phyloP scores from a whole-genome alignment of 2,797 vertebrate genomes.

The Propithecus perrieri region DNA sequence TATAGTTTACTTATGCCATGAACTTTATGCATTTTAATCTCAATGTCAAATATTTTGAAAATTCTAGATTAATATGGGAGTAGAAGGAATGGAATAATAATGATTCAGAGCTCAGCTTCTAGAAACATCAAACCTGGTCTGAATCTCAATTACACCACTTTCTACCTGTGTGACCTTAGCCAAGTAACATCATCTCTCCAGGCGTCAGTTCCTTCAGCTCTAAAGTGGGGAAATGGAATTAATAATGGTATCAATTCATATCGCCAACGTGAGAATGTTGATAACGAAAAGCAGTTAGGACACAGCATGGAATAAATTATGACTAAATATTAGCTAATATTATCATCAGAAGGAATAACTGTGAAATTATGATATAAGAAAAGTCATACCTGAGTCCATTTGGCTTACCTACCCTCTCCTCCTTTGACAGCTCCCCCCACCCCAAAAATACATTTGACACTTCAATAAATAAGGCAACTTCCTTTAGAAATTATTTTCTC shows the following conservation, averaged over 20 bases:
- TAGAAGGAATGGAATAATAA: background rate
- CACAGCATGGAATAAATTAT: background rate
- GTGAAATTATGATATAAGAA: background rate
- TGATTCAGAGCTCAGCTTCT: background rate
- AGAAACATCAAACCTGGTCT: background rate
- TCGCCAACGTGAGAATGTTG: background rate
- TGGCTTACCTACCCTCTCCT: background rate
- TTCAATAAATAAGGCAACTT: slow-evolving; percentile 23
- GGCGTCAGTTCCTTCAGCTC: background rate
- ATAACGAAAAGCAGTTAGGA: background rate
- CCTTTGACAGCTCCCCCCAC: background rate
- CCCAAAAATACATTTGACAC: background rate
- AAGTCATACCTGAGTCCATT: background rate
- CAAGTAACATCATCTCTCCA: background rate
- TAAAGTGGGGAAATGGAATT: background rate
- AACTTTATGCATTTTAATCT: slow-evolving; percentile 20
- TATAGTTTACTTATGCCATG: background rate
- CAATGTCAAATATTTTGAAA: slow-evolving; percentile 39
- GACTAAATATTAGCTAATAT: background rate
- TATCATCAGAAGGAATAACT: background rate
- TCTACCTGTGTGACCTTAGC: background rate
- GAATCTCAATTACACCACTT: background rate
- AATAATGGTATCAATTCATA: background rate
- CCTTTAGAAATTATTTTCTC: background rate
- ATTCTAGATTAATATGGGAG: background rate